Evolutionary conservation across 2,888 invertebrate genomes (phyloP), one percentile per base, ranked within the genome.

Genomic region (Cremastinae sp.): DNA sequence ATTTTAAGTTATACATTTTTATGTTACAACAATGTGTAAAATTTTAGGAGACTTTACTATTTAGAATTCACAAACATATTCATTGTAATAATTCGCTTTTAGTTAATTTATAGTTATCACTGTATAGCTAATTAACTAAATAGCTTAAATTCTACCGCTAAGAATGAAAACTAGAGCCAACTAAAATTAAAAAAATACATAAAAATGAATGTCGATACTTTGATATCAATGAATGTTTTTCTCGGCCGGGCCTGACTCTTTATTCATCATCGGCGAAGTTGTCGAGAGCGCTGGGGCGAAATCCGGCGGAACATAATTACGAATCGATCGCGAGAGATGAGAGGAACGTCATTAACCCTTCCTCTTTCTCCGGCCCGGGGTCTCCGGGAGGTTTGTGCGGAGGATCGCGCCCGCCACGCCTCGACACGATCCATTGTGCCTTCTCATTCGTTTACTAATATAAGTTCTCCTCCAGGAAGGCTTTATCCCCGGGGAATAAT

Each of bases 291-390:
- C 53, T 22, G 18, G 47, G 16, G 43, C 28, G 36, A 49, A 47
- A 73, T 45, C 12, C 49, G 65, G 43, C 51, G 49, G 49, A 59
- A 73, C 65, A 78, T 84, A 82, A 85, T 85, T 84, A 82, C 80
- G 81, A 83, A 77, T 83, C 81, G 83, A 86, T 85, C 82, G 82
- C 41, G 56, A 64, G 41, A 38, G 71, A 79, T 69, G 65, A 58
- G 74, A 71, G 79, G 81, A 79, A 79, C 80, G 80, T 87, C 84
- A 87, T 87, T 87, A 86, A 85, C 80, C 80, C 84, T 82, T 79
- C 79, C 69, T 79, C 62, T 80, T 75, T 77, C 79, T 79, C 79
- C 70, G 61, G 58, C 53, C 54, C 41, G 58, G 53, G 16, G 22
- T 28, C 75, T 64, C 70, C 54, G 53, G 47, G 68, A 34, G 34